Percentiles rank a stretch among this genome's conserved stretches.
These are phyloP conservation scores for Lithobates pipiens DNA, from an alignment of 2,797 vertebrate genomes.

Conservation along the genomic window DNA sequence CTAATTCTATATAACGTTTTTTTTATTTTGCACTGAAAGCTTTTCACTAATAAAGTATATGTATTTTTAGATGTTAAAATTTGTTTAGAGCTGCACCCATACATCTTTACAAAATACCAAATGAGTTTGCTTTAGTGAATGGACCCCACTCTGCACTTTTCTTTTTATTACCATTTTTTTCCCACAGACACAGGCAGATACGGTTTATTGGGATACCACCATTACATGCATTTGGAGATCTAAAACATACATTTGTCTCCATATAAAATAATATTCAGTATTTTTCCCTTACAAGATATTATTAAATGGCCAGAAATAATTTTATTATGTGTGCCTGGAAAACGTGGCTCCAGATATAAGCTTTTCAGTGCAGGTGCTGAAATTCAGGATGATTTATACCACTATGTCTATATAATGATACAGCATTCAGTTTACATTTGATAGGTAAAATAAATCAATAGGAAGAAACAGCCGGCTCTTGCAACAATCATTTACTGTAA, in stretches of 20 bases:
- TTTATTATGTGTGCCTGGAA: constrained; percentile 10
- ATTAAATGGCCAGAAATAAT: constrained; percentile 16
- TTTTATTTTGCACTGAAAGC: too few species aligned
- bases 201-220: not conserved
- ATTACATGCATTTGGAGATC: not conserved
- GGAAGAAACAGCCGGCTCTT: not conserved
- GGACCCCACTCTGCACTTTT: too few species aligned
- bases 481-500: constrained; percentile 8
- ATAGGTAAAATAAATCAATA: constrained; percentile 41
- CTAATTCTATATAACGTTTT: too few species aligned
- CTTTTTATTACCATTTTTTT: not conserved
- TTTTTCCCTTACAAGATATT: not conserved
- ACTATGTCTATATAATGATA: constrained; percentile 5
- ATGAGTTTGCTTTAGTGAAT: too few species aligned
- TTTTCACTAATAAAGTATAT: too few species aligned
- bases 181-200: not conserved
- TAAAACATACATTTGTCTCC: not conserved
- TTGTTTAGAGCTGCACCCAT: too few species aligned
- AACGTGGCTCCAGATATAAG: not conserved
- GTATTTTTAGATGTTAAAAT: too few species aligned
- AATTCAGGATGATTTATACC: constrained; percentile 26
- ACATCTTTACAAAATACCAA: too few species aligned
- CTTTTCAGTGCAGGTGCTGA: constrained; percentile 24
- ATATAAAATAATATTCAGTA: not conserved
- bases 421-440: constrained; percentile 21